Base-by-base conservation (phyloP, 2,113 vertebrate genomes). In the Gasterosteus nipponicus region DNA sequence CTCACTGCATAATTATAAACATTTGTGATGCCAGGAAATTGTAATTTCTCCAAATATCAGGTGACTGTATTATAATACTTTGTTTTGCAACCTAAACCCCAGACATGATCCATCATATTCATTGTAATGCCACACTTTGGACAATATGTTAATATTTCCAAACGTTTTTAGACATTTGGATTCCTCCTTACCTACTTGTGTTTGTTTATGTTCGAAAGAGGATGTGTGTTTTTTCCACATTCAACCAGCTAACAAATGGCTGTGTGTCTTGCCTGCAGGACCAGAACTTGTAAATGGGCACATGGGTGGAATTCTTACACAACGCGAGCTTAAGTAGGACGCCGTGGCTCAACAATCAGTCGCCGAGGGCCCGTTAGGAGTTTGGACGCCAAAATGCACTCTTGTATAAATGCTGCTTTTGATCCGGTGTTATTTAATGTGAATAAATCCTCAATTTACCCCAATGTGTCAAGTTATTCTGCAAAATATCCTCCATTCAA, bases 201-300 rank as follows among this genome's bases (percentile, higher is more conserved):
- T 57, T 12, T 47, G 29, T 15, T 62, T 16, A 41, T 51, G 8
- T 22, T n/a, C 31, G n/a, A 71, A 56, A 57, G 76, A 60, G 63
- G 11, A 39, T 77, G 29, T 58, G 14, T 49, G 35, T 12, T 12
- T 38, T 60, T 42, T 49, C 76, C 38, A 57, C 58, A 47, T 71
- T 68, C 10, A 61, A 46, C 41, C 33, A 38, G 12, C 49, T 86
- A 78, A 85, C 72, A 44, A 69, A 64, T 70, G 58, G 5, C 26
- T 54, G 19, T 91, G 73, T 90, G 79, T 85, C 49, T 49, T 91
- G 67, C 80, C 58, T n/a, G n/a, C 91, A 93, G 92, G 80, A 73
- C 66, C 75, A 76, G 42, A 68, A 46, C 67, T 57, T 69, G 33
- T 62, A 54, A 63, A 71, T 78, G 69, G 77, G 61, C 51, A 41